Percentiles rank a stretch among this genome's conserved stretches.
These are phyloP conservation scores for Psophia crepitans DNA, from an alignment of 2,113 vertebrate genomes.

Conservation along the genomic window DNA sequence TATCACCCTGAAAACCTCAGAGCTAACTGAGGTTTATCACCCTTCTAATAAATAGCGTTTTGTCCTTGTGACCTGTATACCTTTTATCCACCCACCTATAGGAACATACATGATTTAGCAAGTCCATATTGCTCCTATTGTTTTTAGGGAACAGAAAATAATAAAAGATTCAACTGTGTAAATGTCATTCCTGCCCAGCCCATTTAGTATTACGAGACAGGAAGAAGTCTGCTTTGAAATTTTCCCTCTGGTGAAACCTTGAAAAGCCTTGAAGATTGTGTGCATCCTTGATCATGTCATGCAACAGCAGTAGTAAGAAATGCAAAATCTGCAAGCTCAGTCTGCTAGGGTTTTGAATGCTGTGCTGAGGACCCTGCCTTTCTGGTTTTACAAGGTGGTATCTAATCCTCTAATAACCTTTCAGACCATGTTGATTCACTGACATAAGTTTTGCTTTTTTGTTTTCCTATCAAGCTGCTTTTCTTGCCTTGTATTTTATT, in stretches of 20 bases:
- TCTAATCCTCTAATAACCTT: not conserved
- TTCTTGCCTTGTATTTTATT: not conserved
- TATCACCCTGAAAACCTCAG: not conserved
- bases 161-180: not conserved
- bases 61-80: conserved; percentile 21
- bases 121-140: not conserved
- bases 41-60: not conserved
- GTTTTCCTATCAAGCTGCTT: not conserved
- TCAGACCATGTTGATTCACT: not conserved
- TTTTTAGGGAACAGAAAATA: not conserved
- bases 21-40: not conserved
- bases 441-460: not conserved
- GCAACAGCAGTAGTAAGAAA: not conserved
- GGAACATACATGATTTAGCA: not conserved
- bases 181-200: conserved; percentile 13
- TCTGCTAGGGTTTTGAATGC: not conserved
- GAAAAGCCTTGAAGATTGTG: not conserved
- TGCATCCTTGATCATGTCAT: not conserved
- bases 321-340: not conserved
- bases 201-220: not conserved
- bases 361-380: not conserved
- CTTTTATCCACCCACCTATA: not conserved
- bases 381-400: not conserved
- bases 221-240: conserved; percentile 7
- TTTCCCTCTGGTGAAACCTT: not conserved